Base-by-base conservation (phyloP, 1,140 invertebrate genomes). In the Phthorimaea operculella region DNA sequence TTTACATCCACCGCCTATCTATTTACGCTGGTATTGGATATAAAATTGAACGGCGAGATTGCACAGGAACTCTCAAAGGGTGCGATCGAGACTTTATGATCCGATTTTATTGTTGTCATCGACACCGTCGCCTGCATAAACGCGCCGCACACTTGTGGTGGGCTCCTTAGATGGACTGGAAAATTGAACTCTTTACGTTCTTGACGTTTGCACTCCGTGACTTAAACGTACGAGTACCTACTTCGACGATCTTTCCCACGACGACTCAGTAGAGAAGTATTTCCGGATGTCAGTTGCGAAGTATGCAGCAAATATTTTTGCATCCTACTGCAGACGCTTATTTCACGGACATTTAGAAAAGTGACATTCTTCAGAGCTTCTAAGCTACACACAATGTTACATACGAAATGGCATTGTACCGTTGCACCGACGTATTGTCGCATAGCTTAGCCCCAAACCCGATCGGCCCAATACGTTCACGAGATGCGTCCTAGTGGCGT, bases 401-500 rank as follows among this genome's bases (percentile, higher is more conserved):
- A 63, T 66, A 64, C 63, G 66, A 63, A 66, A 66, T 62, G 61
- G 63, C 63, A 63, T 65, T 53, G 51, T 68, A 60, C 59, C 58
- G 60, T 71, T 71, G 62, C 50, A 51, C 53, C 48, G 54, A 53
- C 59, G 60, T 57, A 67, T 69, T 72, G 71, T 80, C 66, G 63
- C 71, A 78, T 81, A 75, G 66, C 70, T 72, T 67, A 68, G 72
- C 64, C 53, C 63, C 64, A 70, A 73, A 68, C 63, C 64, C 66
- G 72, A 68, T 72, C 68, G 59, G 67, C 59, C 70, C 74, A 78
- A 80, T 83, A 76, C 70, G 72, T 77, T 76, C 73, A 76, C 67
- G 59, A 79, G 78, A 79, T 72, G 73, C 74, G 68, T 68, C 64
- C 73, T 74, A 75, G 74, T 82, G 72, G 78, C 76, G 78, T 84